Evolutionary conservation across 2,797 vertebrate species (phyloP).

Genomic region (Myotis findleyi): DNA sequence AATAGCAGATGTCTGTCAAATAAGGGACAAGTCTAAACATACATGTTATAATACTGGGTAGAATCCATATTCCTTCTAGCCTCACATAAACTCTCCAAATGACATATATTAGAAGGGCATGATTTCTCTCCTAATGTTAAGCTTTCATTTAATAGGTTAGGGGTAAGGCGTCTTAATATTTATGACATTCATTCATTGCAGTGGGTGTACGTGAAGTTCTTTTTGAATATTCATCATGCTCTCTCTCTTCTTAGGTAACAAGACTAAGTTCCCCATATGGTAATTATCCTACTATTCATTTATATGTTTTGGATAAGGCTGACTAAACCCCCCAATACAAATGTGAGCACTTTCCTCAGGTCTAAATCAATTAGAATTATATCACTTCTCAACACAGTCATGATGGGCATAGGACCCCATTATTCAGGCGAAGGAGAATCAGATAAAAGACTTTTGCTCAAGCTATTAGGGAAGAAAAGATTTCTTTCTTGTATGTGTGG

Average conservation of each 20-base stretch:
- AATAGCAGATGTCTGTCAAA: not conserved
- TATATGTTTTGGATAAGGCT: not conserved
- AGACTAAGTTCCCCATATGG: not conserved
- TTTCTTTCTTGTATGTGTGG: not conserved
- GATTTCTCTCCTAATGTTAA: not conserved
- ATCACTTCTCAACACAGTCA: not conserved
- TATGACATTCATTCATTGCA: not conserved
- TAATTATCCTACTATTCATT: not conserved
- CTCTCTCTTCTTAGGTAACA: not conserved
- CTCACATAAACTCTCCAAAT: not conserved
- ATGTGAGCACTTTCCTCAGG: not conserved
- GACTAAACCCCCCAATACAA: not conserved
- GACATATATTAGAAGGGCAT: not conserved
- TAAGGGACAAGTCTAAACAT: not conserved
- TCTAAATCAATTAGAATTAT: not conserved
- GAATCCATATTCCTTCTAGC: not conserved
- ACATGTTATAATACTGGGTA: not conserved
- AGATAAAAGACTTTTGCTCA: not conserved
- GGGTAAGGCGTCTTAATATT: not conserved
- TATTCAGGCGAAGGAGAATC: not conserved
- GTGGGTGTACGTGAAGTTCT: not conserved
- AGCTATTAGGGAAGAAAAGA: not conserved
- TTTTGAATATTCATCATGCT: not conserved
- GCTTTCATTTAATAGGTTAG: not conserved
- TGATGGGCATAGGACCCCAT: not conserved